These are phyloP conservation scores for Grantiella picta DNA, from an alignment of 2,113 vertebrate genomes.

Conservation along the genomic window DNA sequence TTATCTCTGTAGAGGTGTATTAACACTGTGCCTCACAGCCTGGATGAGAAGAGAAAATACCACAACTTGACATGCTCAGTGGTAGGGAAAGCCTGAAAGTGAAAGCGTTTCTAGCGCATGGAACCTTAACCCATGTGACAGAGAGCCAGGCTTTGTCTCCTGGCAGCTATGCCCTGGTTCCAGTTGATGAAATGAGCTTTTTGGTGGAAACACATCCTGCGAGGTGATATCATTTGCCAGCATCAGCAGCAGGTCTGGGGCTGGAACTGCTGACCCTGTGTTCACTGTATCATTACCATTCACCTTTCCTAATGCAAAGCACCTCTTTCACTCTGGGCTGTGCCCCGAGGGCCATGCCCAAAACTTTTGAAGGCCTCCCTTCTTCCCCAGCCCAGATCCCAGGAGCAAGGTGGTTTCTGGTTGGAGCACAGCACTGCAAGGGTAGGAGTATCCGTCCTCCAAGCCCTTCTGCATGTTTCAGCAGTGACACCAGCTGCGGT, in stretches of 20 bases:
- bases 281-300: background rate
- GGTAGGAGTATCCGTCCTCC: background rate
- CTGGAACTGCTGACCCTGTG: background rate
- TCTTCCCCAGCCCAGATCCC: background rate
- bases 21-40: background rate
- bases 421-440: background rate
- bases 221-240: background rate
- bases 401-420: background rate
- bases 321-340: background rate
- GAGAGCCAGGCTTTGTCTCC: background rate
- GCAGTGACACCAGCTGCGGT: background rate
- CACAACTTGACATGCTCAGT: background rate
- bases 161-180: accelerated
- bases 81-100: background rate
- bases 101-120: background rate
- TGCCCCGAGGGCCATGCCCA: background rate
- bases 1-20: background rate
- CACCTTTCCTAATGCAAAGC: background rate
- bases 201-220: background rate
- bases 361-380: background rate
- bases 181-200: background rate
- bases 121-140: background rate
- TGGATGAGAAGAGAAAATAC: background rate
- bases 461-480: background rate
- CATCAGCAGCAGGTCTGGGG: accelerated